Percentiles rank a stretch among this genome's conserved stretches.
Evolutionary conservation across 2,888 invertebrate genomes (phyloP).

Genomic region (Bombyx huttoni): DNA sequence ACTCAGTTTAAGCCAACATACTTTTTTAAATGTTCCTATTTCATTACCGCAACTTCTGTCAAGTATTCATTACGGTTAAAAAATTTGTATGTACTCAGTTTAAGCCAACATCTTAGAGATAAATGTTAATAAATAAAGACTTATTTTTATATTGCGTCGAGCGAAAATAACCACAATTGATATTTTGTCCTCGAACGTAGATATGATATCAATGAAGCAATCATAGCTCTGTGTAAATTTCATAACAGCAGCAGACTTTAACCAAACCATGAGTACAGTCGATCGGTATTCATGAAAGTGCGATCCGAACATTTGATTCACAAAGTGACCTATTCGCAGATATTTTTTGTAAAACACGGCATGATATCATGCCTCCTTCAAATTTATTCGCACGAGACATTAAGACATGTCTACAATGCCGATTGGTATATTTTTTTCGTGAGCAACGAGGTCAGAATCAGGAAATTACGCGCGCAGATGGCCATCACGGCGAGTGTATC

Average conservation of each 20-base stretch:
- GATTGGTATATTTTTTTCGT: conserved; percentile 15
- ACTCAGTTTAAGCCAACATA: too few relatives aligned
- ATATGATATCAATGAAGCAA: conserved; percentile 5
- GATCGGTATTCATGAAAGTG: conserved; percentile 1
- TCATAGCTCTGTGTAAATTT: conserved; percentile 2
- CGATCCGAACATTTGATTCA: conserved; percentile 7
- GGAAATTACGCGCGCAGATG: conserved; percentile 26
- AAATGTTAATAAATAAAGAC: background rate
- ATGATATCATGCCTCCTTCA: conserved; percentile 12
- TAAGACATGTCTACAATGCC: conserved; percentile 9
- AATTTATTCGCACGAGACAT: conserved; percentile 16
- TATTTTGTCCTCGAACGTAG: conserved; percentile 2
- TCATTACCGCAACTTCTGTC: too few relatives aligned
- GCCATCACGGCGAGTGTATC: conserved; percentile 25
- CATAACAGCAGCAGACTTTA: background rate
- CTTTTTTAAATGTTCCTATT: too few relatives aligned
- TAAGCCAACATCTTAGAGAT: too few relatives aligned
- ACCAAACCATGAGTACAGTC: background rate
- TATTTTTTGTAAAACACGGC: conserved; percentile 3
- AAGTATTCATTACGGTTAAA: too few relatives aligned
- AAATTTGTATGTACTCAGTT: too few relatives aligned
- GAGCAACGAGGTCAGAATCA: conserved; percentile 17
- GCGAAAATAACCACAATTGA: background rate
- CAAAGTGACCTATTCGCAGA: conserved; percentile 14
- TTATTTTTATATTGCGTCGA: background rate